Percentiles rank a stretch among this genome's conserved stretches.
phyloP scores from a whole-genome alignment of 1,140 invertebrate genomes.

The Callitettix versicolor region DNA sequence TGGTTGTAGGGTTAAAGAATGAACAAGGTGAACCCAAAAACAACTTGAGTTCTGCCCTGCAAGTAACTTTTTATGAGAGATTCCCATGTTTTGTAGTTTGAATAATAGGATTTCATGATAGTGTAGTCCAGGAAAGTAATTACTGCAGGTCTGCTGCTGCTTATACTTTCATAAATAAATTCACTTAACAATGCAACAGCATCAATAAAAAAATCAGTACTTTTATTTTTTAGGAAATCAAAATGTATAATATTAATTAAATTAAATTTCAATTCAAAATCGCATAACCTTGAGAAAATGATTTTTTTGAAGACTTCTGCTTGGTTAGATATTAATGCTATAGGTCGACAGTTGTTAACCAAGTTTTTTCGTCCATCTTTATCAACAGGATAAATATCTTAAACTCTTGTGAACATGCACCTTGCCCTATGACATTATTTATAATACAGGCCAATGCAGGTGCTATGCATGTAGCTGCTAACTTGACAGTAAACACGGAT shows the following conservation, averaged over 20 bases:
- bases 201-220: slow-evolving; percentile 8
- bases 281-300: slow-evolving; percentile 1
- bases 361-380: background rate
- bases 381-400: background rate
- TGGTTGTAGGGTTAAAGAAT: background rate
- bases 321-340: background rate
- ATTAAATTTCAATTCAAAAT: slow-evolving; percentile 6
- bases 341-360: background rate
- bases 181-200: background rate
- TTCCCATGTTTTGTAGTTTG: background rate
- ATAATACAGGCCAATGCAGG: slow-evolving; percentile 4
- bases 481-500: background rate
- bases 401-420: background rate
- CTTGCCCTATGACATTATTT: background rate
- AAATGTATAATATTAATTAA: slow-evolving; percentile 3
- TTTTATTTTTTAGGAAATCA: slow-evolving; percentile 1
- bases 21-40: background rate
- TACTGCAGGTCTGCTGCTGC: background rate
- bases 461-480: slow-evolving; percentile 2
- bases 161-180: background rate
- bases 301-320: background rate
- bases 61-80: background rate
- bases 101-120: background rate
- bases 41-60: background rate
- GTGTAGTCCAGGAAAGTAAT: background rate